Conservation (phyloP, 23 tunicate genomes). For the Trididemnum miniatum region DNA sequence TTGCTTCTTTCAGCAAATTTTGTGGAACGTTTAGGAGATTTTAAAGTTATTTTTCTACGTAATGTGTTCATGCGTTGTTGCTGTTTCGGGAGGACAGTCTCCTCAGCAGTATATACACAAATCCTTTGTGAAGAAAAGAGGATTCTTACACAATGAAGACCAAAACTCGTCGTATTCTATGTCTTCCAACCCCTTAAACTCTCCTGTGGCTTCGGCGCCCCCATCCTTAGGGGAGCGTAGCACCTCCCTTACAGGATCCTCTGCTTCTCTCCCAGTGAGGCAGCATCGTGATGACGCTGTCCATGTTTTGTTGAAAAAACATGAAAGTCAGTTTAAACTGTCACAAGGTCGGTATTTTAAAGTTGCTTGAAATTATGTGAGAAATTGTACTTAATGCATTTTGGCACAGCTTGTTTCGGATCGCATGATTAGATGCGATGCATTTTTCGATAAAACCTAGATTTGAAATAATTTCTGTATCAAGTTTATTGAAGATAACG, state of each 20-base stretch:
- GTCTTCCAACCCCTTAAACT: too few relatives aligned
- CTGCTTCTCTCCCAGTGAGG: background rate
- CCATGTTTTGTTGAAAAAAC: constrained; percentile 21
- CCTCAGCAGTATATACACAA: constrained; percentile 26
- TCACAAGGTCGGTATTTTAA: constrained; percentile 41
- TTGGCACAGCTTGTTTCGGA: too few relatives aligned
- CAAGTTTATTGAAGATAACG: too few relatives aligned
- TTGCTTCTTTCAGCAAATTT: background rate
- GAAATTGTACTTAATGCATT: too few relatives aligned
- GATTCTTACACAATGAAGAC: too few relatives aligned
- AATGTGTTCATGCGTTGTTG: constrained; percentile 55
- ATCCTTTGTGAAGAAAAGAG: background rate
- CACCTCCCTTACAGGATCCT: constrained; percentile 4
- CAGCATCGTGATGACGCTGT: constrained; percentile 39
- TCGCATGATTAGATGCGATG: too few relatives aligned
- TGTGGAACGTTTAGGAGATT: too few relatives aligned
- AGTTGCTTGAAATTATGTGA: too few relatives aligned
- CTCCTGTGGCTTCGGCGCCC: constrained; percentile 21
- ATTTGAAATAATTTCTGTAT: too few relatives aligned
- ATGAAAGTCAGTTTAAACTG: constrained; percentile 53
- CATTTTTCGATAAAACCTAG: too few relatives aligned
- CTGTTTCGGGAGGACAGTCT: background rate
- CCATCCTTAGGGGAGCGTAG: background rate
- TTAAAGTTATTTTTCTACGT: too few relatives aligned
- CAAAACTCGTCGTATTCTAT: too few relatives aligned